phyloP scores from a whole-genome alignment of 1,140 invertebrate genomes.

The Catajapyx aquilonaris region DNA sequence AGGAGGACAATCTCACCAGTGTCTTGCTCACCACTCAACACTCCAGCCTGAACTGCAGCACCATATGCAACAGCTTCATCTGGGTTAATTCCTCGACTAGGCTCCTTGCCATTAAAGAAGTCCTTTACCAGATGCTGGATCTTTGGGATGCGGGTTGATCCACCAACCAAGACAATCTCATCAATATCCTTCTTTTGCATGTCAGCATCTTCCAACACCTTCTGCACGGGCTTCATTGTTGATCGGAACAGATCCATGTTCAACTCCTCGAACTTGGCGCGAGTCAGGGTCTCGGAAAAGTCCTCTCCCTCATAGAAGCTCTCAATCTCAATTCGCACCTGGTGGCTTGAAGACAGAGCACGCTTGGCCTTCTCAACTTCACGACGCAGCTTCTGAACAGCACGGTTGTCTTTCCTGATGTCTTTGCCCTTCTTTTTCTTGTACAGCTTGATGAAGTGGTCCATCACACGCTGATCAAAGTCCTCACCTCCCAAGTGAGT shows the following conservation, averaged over 20 bases:
- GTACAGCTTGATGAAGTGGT: conserved; percentile 95
- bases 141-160: conserved; percentile 97
- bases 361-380: conserved; percentile 97
- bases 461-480: conserved; percentile 96
- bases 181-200: conserved; percentile 97
- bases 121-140: conserved; percentile 97
- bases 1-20: conserved; percentile 91
- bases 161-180: conserved; percentile 97
- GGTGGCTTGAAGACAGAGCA: conserved; percentile 82
- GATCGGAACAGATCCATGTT: conserved; percentile 98
- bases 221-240: conserved; percentile 96
- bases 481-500: conserved; percentile 97
- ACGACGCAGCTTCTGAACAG: conserved; percentile 86
- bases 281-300: conserved; percentile 95
- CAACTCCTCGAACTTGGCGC: conserved; percentile 98
- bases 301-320: conserved; percentile 98
- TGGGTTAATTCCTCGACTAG: conserved; percentile 92
- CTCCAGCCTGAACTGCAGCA: conserved; percentile 94
- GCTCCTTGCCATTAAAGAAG: conserved; percentile 96
- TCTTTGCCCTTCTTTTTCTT: conserved; percentile 99
- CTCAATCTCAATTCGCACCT: conserved; percentile 97
- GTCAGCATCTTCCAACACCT: conserved; percentile 92
- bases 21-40: conserved; percentile 71
- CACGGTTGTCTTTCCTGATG: conserved; percentile 82
- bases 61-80: conserved; percentile 97